Base-by-base conservation (phyloP, 1,140 invertebrate genomes). In the Trichonephila clavata region DNA sequence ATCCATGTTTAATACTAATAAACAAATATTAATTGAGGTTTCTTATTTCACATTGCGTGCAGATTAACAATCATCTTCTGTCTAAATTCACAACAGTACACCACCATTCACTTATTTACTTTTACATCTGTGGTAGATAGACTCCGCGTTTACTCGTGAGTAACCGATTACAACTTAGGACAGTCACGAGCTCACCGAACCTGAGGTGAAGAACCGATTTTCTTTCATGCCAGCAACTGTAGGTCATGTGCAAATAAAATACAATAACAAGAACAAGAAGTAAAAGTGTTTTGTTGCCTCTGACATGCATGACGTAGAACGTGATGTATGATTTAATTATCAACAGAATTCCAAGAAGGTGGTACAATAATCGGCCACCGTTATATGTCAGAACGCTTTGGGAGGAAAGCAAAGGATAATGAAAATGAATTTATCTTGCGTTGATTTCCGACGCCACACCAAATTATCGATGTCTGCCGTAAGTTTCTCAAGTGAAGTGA, bases 281-380 rank as follows among this genome's bases (percentile, higher is more conserved):
- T 3, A 27, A 24, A n/a, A 68, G 27, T 18, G 32, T 77, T 77
- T 77, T 77, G 71, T 77, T 77, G 27, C 32, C 71, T 32, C 71
- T 77, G 71, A 77, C 71, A 77, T 39, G 65, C 65, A 27, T 68
- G 65, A 68, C 65, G 24, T 39, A 27, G 24, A 5, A 16, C 32
- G 71, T 77, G 71, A 77, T 77, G 71, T 77, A 39, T 77, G 71
- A 77, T 77, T 77, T 77, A 77, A 77, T 77, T 77, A 39, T 77
- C 71, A 10, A 14, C 65, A 2, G n/a, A 68, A n/a, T 68, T 68
- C 65, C 4, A 24, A 77, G 71, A 77, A 77, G 71, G 71, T 39
- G 71, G 71, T 27, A 39, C 27, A 27, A 10, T 24, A 50, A 50
- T 50, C 50, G 50, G 50, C 50, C 71, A 21, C 71, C 27, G 71